Evolutionary conservation across 2,113 vertebrate species (phyloP).

Genomic region (Bambusicola thoracicus): DNA sequence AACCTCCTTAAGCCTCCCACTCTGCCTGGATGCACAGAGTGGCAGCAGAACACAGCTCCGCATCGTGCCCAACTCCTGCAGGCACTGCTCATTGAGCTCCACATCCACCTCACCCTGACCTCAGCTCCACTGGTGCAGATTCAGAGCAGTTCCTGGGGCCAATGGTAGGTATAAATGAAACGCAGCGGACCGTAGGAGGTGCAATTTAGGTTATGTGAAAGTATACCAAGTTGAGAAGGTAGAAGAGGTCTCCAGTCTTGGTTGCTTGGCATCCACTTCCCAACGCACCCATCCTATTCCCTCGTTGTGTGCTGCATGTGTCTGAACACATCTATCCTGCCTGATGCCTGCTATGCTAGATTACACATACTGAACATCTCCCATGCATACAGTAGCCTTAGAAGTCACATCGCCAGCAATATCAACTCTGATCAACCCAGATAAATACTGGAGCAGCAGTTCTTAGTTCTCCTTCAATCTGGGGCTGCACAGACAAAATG

Average conservation of each 20-base stretch:
- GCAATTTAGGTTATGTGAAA: neutral
- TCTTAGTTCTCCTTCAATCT: neutral
- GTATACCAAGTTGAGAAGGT: neutral
- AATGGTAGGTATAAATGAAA: neutral
- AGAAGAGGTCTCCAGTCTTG: neutral
- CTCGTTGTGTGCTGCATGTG: fast-evolving
- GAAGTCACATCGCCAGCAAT: neutral
- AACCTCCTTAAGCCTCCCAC: neutral
- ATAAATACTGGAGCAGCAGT: neutral
- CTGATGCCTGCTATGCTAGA: neutral
- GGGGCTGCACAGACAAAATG: neutral
- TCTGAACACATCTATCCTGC: neutral
- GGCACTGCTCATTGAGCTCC: fast-evolving
- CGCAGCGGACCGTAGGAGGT: neutral
- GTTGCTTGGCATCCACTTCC: neutral
- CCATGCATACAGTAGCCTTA: too few relatives aligned
- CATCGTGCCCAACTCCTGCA: neutral
- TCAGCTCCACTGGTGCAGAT: neutral
- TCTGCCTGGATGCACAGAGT: neutral
- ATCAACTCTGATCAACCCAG: neutral
- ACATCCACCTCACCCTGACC: neutral
- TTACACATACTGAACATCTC: neutral
- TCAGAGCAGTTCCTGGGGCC: neutral
- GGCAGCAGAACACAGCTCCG: neutral
- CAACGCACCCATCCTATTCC: neutral